Conservation (phyloP, 2,797 vertebrate genomes). For the Peromyscus melanophrys region DNA sequence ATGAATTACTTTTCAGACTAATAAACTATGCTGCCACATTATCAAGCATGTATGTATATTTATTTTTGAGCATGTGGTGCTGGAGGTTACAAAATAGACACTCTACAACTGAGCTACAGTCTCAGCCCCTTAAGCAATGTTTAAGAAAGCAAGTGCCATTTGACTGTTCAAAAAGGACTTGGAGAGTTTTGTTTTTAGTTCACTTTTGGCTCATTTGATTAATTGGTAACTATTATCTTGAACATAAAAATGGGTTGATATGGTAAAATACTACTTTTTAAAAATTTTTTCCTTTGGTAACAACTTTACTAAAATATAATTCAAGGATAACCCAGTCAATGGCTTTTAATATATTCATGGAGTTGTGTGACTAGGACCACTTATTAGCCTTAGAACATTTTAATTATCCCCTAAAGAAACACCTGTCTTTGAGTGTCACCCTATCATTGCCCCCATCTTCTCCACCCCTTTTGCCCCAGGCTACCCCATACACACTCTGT, state of each 20-base stretch:
- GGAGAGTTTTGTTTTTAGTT: background rate
- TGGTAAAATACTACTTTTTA: slow-evolving; percentile 29
- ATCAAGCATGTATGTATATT: background rate
- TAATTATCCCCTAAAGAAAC: background rate
- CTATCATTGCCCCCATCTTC: background rate
- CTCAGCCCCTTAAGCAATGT: background rate
- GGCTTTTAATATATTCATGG: background rate
- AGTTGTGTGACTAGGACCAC: background rate
- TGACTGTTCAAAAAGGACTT: slow-evolving; percentile 31
- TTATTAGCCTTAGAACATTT: slow-evolving; percentile 5
- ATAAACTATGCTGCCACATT: background rate
- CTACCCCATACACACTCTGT: background rate
- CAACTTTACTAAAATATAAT: slow-evolving; percentile 30
- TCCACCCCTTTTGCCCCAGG: background rate
- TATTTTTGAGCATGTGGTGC: background rate
- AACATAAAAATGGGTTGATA: slow-evolving; percentile 8
- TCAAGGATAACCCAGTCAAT: background rate
- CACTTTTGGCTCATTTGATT: slow-evolving; percentile 22
- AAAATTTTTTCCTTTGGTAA: background rate
- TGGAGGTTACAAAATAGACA: background rate
- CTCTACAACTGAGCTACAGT: background rate
- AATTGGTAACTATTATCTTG: slow-evolving; percentile 13
- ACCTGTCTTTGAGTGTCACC: background rate
- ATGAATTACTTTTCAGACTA: background rate
- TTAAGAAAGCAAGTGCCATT: slow-evolving; percentile 49